These are phyloP conservation scores for Aleiodes sp. DNA, from an alignment of 1,140 invertebrate species.

Conservation along the genomic window DNA sequence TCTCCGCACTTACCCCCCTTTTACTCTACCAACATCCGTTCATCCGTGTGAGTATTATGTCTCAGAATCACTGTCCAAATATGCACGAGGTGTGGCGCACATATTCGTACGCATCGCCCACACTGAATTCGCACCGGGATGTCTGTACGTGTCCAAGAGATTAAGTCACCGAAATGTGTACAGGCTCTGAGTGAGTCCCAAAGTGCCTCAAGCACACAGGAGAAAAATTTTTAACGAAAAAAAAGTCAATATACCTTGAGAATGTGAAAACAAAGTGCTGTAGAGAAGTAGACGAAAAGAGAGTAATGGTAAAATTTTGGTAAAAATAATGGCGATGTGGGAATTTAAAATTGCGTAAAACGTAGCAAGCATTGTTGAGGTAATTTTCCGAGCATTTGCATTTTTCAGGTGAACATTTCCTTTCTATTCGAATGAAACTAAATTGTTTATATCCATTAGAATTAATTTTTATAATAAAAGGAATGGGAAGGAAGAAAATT, in stretches of 20 bases:
- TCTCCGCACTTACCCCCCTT: neutral
- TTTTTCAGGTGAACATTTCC: too few relatives aligned
- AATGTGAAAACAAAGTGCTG: neutral
- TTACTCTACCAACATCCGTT: constrained; percentile 21
- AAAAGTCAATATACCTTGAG: neutral
- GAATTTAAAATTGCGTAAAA: neutral
- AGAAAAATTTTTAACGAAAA: neutral
- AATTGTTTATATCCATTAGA: too few relatives aligned
- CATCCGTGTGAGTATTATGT: constrained; percentile 18
- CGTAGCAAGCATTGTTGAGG: too few relatives aligned
- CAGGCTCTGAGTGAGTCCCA: constrained; percentile 28
- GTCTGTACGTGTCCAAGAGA: constrained; percentile 33
- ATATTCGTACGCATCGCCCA: constrained; percentile 53
- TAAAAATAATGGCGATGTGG: too few relatives aligned
- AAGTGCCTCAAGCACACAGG: constrained; percentile 46
- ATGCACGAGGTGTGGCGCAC: constrained; percentile 62
- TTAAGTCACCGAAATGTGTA: constrained; percentile 32
- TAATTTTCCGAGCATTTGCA: too few relatives aligned
- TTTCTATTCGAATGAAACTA: too few relatives aligned
- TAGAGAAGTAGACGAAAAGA: neutral
- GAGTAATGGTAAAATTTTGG: too few relatives aligned
- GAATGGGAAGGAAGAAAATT: too few relatives aligned
- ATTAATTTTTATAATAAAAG: too few relatives aligned
- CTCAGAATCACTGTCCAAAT: constrained; percentile 61
- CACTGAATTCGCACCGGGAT: constrained; percentile 52